Conservation (phyloP, 2,888 invertebrate genomes). For the Plemyria rubiginata region DNA sequence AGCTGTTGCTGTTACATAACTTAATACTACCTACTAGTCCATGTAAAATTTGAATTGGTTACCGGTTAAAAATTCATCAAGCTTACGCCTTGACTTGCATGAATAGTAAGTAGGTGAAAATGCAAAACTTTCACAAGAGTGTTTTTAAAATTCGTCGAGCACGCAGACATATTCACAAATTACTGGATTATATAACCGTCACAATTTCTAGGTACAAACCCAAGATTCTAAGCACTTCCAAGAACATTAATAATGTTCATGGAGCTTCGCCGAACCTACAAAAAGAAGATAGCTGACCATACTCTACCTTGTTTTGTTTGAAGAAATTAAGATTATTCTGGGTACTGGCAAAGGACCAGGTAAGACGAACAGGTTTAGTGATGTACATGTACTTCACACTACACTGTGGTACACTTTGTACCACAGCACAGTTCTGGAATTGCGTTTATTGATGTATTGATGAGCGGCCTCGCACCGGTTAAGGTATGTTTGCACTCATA, state of each 20-base stretch:
- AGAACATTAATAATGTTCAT: slow-evolving; percentile 9
- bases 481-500: slow-evolving; percentile 55
- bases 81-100: slow-evolving; percentile 33
- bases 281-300: slow-evolving; percentile 10
- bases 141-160: slow-evolving; percentile 43
- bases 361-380: slow-evolving; percentile 24
- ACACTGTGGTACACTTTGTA: too few species aligned
- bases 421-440: slow-evolving; percentile 43
- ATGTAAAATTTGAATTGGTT: slow-evolving; percentile 22
- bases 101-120: slow-evolving; percentile 48
- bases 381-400: too few species aligned
- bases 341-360: background rate
- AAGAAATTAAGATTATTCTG: slow-evolving; percentile 5
- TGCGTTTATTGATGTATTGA: slow-evolving; percentile 47
- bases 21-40: too few species aligned
- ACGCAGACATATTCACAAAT: slow-evolving; percentile 38
- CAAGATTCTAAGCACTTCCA: slow-evolving; percentile 22
- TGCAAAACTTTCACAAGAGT: slow-evolving; percentile 53
- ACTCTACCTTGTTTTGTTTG: background rate
- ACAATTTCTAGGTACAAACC: slow-evolving; percentile 35
- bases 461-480: slow-evolving; percentile 48
- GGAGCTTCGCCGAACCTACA: slow-evolving; percentile 1
- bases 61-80: slow-evolving; percentile 36
- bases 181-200: slow-evolving; percentile 39
- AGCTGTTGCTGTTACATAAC: slow-evolving; percentile 29